phyloP scores from a whole-genome alignment of 1,140 invertebrate genomes.

The Sminthurides bifidus region DNA sequence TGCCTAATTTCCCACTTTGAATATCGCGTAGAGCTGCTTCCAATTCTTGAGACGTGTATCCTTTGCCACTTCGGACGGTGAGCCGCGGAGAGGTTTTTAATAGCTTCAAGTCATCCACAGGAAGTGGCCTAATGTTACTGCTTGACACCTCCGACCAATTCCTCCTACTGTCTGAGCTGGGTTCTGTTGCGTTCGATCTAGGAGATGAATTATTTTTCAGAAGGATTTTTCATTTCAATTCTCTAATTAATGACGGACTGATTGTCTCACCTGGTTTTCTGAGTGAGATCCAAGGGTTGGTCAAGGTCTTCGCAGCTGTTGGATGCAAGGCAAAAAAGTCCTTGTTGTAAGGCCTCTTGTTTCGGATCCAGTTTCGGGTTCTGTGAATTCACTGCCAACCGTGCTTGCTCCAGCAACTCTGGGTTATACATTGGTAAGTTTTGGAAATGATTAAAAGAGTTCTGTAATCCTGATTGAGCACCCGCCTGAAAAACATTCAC shows the following conservation, averaged over 20 bases:
- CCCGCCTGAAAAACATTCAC: constrained; percentile 5
- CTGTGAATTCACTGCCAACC: background rate
- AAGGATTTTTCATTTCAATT: too few relatives aligned
- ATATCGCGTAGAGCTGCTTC: constrained; percentile 81
- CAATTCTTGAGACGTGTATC: constrained; percentile 82
- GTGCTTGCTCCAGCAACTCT: constrained; percentile 9
- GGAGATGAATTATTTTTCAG: too few relatives aligned
- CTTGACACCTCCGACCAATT: constrained; percentile 17
- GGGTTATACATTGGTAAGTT: constrained; percentile 10
- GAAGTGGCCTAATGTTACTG: constrained; percentile 8
- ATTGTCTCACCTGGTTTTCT: constrained; percentile 17
- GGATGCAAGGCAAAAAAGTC: constrained; percentile 3
- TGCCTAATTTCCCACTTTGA: constrained; percentile 79
- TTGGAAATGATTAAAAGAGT: constrained; percentile 17
- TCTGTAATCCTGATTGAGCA: constrained; percentile 4
- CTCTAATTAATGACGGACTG: too few relatives aligned
- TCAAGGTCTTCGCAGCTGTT: constrained; percentile 11
- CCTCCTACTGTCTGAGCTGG: too few relatives aligned
- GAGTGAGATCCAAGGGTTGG: constrained; percentile 20
- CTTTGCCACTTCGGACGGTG: constrained; percentile 16
- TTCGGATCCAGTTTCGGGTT: background rate
- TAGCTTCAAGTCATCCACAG: background rate
- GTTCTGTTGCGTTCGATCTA: too few relatives aligned
- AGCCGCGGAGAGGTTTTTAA: constrained; percentile 11
- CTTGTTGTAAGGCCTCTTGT: constrained; percentile 3